Percentiles rank a stretch among this genome's conserved stretches.
Conservation (phyloP, 1,140 invertebrate genomes). For the Drosophila aff. region DNA sequence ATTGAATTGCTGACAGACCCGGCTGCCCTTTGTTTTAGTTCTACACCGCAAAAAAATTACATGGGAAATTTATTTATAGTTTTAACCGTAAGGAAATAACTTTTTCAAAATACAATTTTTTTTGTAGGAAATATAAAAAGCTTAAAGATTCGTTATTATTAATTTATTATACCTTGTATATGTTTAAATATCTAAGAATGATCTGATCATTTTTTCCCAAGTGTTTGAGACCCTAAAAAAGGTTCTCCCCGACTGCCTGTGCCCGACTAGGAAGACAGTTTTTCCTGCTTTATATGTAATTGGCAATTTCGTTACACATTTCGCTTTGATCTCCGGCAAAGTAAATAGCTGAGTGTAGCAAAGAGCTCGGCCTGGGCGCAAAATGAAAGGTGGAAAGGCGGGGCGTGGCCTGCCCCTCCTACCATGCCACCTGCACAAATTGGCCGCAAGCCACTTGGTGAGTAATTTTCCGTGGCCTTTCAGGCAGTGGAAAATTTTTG, state of each 20-base stretch:
- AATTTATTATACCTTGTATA: background rate
- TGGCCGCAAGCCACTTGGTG: slow-evolving; percentile 62
- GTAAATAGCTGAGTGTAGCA: slow-evolving; percentile 38
- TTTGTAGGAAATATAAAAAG: background rate
- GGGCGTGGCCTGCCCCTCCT: slow-evolving; percentile 21
- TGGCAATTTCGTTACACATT: slow-evolving; percentile 80
- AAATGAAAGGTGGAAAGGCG: slow-evolving; percentile 1
- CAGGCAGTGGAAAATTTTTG: slow-evolving; percentile 29
- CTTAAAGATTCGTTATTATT: background rate
- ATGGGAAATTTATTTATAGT: too few relatives aligned
- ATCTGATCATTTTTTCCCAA: background rate
- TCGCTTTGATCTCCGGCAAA: slow-evolving; percentile 76
- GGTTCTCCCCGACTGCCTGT: background rate
- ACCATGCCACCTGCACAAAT: slow-evolving; percentile 54
- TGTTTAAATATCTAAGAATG: background rate
- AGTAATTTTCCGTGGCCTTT: slow-evolving; percentile 63
- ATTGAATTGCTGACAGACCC: slow-evolving; percentile 62
- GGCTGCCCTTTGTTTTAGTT: slow-evolving; percentile 61
- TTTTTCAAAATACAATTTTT: too few relatives aligned
- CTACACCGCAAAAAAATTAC: background rate
- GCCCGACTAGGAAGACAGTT: slow-evolving; percentile 51
- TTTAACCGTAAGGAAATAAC: too few relatives aligned
- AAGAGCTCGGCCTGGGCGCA: slow-evolving; percentile 14
- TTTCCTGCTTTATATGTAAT: slow-evolving; percentile 74
- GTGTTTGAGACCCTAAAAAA: slow-evolving; percentile 10